Evolutionary conservation across 2,888 invertebrate genomes (phyloP).

Genomic region (Cerceris ruficornis): DNA sequence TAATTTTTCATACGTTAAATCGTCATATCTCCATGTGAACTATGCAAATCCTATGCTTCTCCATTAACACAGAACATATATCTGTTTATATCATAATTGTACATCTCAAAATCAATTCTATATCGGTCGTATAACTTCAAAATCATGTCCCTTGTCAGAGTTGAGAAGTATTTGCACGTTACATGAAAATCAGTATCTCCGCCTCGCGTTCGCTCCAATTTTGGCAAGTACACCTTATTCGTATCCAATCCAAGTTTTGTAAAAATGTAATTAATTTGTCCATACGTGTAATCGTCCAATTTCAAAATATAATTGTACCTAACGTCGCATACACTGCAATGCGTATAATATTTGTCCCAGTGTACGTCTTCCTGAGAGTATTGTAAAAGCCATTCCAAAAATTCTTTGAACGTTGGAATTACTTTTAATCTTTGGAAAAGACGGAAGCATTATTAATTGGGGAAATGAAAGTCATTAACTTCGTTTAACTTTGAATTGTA

Average conservation of each 20-base stretch:
- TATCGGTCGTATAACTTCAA: constrained; percentile 74
- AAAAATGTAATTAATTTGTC: constrained; percentile 70
- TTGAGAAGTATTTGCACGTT: constrained; percentile 77
- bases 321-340: constrained; percentile 76
- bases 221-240: constrained; percentile 61
- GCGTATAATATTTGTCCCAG: constrained; percentile 77
- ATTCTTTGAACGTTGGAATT: constrained; percentile 78
- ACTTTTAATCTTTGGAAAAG: constrained; percentile 70
- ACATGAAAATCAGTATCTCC: constrained; percentile 71
- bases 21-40: neutral
- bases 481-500: constrained; percentile 33
- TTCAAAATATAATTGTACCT: constrained; percentile 75
- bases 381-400: constrained; percentile 76
- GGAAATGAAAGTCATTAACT: neutral
- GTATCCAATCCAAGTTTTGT: constrained; percentile 63
- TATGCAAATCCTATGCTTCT: constrained; percentile 6
- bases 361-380: constrained; percentile 72
- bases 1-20: constrained; percentile 39
- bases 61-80: constrained; percentile 71
- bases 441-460: constrained; percentile 11
- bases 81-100: constrained; percentile 72
- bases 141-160: constrained; percentile 68
- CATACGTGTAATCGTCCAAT: constrained; percentile 72
- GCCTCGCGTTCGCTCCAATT: constrained; percentile 66
- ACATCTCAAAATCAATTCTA: constrained; percentile 79